Evolutionary conservation across 1,140 invertebrate species (phyloP), one percentile per base, ranked within the genome.

Genomic region (Wasmannia auropunctata): DNA sequence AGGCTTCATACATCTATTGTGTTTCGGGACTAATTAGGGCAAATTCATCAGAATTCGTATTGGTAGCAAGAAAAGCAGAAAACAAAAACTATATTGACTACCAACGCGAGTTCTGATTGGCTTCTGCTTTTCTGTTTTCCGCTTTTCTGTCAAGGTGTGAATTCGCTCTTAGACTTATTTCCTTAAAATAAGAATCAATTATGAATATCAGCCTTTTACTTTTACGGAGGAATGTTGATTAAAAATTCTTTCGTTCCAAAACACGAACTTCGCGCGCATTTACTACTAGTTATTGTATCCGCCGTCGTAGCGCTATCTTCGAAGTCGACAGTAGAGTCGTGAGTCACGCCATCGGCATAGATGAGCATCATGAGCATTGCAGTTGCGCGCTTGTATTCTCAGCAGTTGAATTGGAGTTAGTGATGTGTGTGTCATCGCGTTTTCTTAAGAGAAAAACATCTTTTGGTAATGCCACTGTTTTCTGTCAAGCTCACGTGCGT

Each of bases 331-430:
- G 92, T 49, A 22, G 51, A 87, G 69, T 37, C 31, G 51, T 49
- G 80, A 92, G 92, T 49, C 88, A 87, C 88, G 87, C 88, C 86
- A 92, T 92, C 92, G 93, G 94, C 92, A 93, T 92, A 92, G 87
- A 90, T 54, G 88, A 91, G 81, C 81, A 87, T 92, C 91, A 90
- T 54, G 88, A 91, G 81, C 81, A 87, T 92, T 91, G 91, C 93
- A 95, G 94, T 95, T 93, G 93, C 93, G 93, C 94, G 94, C 93
- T 95, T 94, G 93, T 46, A 95, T 92, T 95, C 94, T 92, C 89
- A 93, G 93, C 90, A 93, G 93, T 93, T 92, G 91, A 93, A 87
- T 81, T 54, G 90, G 79, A 77, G 74, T 88, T 65, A 86, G 72
- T 87, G 76, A 88, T 87, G 81, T 77, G 89, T 63, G 60, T 80